Evolutionary conservation across 2,113 vertebrate species (phyloP), one percentile per base, ranked within the genome.

Genomic region (Aramus guarauna): DNA sequence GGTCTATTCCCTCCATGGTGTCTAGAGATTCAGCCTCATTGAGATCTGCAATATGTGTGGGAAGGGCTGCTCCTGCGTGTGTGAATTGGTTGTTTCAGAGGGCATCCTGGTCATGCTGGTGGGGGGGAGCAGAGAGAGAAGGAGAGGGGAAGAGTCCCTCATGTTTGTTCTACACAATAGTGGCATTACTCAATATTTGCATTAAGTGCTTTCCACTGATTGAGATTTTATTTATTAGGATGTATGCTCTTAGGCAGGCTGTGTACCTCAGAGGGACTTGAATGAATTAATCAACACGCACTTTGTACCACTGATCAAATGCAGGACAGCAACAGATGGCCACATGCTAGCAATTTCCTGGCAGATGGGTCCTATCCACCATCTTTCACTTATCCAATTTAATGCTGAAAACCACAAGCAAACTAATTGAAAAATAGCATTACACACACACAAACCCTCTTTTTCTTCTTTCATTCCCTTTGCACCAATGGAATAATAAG

Each of bases 351-450:
- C 77, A 78, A 88, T 95, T 96, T 96, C 83, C 94, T 92, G 80
- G 85, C 85, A 96, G 91, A 87, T 95, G 85, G 88, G 73, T 92
- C 73, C 75, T 76, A 92, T 73, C 89, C 41, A 93, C 85, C 52
- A 60, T 90, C 90, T 94, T 88, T 94, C 88, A 85, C 73, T 95
- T 95, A 87, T 32, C 69, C 80, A 88, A 86, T 89, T 96, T 96
- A 83, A 92, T 83, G 83, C 85, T 88, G 77, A 91, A 94, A 87
- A 36, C 66, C 72, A 72, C 91, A 74, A 73, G 85, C 30, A 93
- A 93, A 85, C 67, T 90, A 94, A 96, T 62, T 92, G 94, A 92
- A 96, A 95, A 96, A 95, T 32, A 81, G 56, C 71, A 82, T 76
- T 82, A 92, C 36, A 68, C 14, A 36, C 41, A 90, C 36, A 68